A percentile compares a stretch with the other conserved stretches of the same genome.
Conservation (phyloP, 1,140 invertebrate genomes). For the Pogonus chalceus region DNA sequence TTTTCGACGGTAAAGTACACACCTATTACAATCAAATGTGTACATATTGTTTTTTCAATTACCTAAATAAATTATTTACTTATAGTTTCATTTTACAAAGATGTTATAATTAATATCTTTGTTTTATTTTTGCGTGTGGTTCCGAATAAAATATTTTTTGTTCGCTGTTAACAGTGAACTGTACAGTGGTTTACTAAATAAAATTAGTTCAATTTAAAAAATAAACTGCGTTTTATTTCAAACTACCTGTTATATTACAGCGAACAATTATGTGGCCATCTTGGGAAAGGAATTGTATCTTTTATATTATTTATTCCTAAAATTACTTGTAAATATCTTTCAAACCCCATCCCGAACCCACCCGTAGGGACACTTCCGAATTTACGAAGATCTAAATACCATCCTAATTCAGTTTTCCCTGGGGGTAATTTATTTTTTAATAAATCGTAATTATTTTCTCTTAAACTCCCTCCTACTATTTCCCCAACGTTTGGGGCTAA, state of each 20-base stretch:
- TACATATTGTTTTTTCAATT: too few species aligned
- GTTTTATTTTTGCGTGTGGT: neutral
- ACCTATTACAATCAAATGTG: neutral
- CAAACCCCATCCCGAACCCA: slow-evolving; percentile 93
- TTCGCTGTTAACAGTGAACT: neutral
- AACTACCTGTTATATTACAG: slow-evolving; percentile 41
- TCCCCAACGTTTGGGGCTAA: slow-evolving; percentile 83
- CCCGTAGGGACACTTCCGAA: slow-evolving; percentile 82
- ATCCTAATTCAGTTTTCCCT: slow-evolving; percentile 48
- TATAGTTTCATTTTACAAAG: too few species aligned
- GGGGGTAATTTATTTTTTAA: slow-evolving; percentile 51
- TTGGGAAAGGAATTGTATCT: slow-evolving; percentile 89
- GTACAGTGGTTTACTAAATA: neutral
- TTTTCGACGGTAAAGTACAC: neutral
- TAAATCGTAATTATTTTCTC: slow-evolving; percentile 67
- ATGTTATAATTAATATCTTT: neutral
- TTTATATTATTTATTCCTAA: slow-evolving; percentile 78
- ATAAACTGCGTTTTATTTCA: neutral
- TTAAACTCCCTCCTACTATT: slow-evolving; percentile 84
- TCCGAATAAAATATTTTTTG: too few species aligned
- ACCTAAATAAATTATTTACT: too few species aligned
- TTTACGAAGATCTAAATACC: slow-evolving; percentile 87
- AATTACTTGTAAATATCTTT: slow-evolving; percentile 77
- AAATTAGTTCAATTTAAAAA: neutral
- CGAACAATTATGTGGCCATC: slow-evolving; percentile 81